Conservation (phyloP, 1,140 invertebrate genomes). For the Aphelinus certus region DNA sequence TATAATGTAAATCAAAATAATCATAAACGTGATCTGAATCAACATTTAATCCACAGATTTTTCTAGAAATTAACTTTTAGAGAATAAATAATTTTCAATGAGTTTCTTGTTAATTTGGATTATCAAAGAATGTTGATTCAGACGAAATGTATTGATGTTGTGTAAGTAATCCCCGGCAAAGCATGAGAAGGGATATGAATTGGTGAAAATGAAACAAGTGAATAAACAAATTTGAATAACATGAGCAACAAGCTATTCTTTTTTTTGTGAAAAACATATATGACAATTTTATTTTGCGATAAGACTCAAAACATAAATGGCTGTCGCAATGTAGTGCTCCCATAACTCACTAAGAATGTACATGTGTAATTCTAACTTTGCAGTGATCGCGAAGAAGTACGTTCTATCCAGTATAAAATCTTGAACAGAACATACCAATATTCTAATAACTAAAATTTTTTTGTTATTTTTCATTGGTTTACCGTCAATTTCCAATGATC, state of each 20-base stretch:
- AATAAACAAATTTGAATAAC: constrained; percentile 49
- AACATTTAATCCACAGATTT: no score
- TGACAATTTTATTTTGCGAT: no score
- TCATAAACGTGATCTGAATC: no score
- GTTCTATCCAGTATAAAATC: constrained; percentile 9
- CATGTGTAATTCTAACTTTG: constrained; percentile 10
- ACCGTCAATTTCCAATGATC: constrained; percentile 21
- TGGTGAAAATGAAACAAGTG: constrained; percentile 20
- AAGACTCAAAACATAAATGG: constrained; percentile 6
- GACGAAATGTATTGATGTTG: no score
- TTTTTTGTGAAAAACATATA: constrained; percentile 36
- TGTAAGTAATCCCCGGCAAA: no score
- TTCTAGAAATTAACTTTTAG: no score
- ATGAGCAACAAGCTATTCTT: constrained; percentile 54
- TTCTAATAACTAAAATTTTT: constrained; percentile 1
- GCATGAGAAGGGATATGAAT: not conserved
- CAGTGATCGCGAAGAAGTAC: constrained; percentile 24
- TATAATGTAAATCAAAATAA: constrained; percentile 10
- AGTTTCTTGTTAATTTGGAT: no score
- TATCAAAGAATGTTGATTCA: no score
- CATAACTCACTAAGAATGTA: constrained; percentile 23
- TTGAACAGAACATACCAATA: constrained; percentile 27
- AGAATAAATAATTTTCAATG: no score
- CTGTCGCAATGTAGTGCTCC: constrained; percentile 15
- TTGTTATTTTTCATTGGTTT: constrained; percentile 1